Evolutionary conservation across 2,888 invertebrate genomes (phyloP), one percentile per base, ranked within the genome.

Genomic region (Mythimna ferrago): DNA sequence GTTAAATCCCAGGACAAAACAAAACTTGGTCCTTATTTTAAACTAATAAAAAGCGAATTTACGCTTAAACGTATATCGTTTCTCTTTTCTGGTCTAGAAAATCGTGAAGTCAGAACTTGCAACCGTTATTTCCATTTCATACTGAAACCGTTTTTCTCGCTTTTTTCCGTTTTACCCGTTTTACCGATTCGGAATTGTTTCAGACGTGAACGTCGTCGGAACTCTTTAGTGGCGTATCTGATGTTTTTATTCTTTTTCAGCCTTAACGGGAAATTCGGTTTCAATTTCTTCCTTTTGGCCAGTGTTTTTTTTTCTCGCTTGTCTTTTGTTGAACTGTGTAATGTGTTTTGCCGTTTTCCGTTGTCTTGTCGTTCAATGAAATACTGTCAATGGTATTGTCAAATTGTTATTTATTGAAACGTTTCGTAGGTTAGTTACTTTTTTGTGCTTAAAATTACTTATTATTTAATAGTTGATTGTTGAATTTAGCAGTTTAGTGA

Each of bases 181-280:
- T 79, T 74, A 76, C 70, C 81, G 68, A 78, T 78, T 83, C 76
- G 56, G 75, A 86, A 85, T 85, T 80, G 86, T 83, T 80, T 73
- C 68, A 73, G 66, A 67, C 81, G 51, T 66, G 63, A 69, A 65
- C 74, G 79, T 70, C 73, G 74, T 48, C 62, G 76, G 72, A 67
- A 81, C 81, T 78, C 74, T 82, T 85, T 75, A 77, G 72, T 66
- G 68, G 53, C 73, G 69, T 78, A 76, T 80, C 77, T 75, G 76
- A 80, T 83, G 80, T 77, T 84, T 86, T 86, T 82, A 76, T 84
- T 83, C 76, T 84, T 76, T 82, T 81, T 41, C 77, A 75, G 76
- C 81, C 68, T 85, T 83, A 78, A 86, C 82, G 70, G 86, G 84
- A 88, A 88, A 90, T 89, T 89, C 83, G 73, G 81, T 87, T 89